These are phyloP conservation scores for Chloroceryle aenea DNA, from an alignment of 2,113 vertebrate species.

Conservation along the genomic window DNA sequence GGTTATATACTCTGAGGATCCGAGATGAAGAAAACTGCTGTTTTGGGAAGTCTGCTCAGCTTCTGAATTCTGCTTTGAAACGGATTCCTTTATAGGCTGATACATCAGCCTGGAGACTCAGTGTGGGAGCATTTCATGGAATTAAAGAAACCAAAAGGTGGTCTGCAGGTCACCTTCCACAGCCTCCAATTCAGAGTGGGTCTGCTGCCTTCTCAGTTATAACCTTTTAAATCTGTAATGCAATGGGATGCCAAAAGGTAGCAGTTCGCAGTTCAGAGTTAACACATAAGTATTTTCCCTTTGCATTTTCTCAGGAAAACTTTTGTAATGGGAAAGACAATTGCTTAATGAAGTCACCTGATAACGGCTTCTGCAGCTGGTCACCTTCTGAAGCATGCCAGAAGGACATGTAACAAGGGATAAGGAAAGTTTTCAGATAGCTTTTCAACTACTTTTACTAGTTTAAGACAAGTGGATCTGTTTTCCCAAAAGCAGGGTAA, in stretches of 20 bases:
- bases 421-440: neutral
- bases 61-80: neutral
- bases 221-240: neutral
- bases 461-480: neutral
- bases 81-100: neutral
- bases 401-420: neutral
- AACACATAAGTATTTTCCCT: neutral
- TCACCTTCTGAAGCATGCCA: neutral
- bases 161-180: neutral
- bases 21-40: neutral
- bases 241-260: neutral
- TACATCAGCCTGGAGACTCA: neutral
- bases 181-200: neutral
- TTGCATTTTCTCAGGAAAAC: neutral
- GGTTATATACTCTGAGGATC: neutral
- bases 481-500: neutral
- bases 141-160: neutral
- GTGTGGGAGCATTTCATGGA: neutral
- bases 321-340: neutral
- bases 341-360: neutral
- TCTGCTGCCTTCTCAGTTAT: neutral
- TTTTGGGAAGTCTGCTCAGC: neutral
- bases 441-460: conserved; percentile 5
- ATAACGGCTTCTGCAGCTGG: neutral
- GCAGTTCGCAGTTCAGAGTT: neutral